phyloP scores from a whole-genome alignment of 92 coral and sea anemone species.

The Porites evermanni region DNA sequence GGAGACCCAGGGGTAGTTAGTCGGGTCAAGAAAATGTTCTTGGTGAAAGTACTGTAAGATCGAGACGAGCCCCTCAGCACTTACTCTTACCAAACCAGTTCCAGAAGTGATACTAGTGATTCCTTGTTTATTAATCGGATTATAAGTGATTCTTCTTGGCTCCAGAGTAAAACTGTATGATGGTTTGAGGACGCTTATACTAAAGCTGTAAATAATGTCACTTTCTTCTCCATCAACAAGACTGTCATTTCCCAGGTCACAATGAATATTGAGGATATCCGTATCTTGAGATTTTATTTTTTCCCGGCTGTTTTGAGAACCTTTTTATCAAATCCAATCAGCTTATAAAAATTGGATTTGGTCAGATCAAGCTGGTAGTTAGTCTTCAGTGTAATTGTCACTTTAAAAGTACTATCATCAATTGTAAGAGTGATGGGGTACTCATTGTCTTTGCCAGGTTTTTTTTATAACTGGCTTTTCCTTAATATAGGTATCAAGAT shows the following conservation, averaged over 20 bases:
- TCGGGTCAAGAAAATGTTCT: too few species aligned
- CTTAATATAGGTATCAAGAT: neutral
- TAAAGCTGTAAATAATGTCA: too few species aligned
- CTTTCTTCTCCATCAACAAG: constrained; percentile 1
- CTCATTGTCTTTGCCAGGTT: neutral
- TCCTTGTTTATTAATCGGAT: neutral
- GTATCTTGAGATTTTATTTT: neutral
- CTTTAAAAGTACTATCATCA: constrained; percentile 8
- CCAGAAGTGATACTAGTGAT: too few species aligned
- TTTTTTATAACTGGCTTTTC: neutral
- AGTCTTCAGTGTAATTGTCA: neutral
- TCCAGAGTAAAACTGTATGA: too few species aligned
- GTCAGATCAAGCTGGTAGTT: constrained; percentile 16
- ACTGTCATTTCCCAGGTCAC: neutral
- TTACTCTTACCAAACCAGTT: too few species aligned
- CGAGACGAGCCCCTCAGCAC: too few species aligned
- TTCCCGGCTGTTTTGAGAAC: neutral
- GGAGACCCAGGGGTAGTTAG: too few species aligned
- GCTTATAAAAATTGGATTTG: neutral
- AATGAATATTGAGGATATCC: neutral
- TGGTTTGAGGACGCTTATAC: too few species aligned
- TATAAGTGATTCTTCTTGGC: too few species aligned
- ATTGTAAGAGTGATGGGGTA: neutral
- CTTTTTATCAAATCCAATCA: constrained; percentile 13
- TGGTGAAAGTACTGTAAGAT: too few species aligned